These are phyloP conservation scores for Muscicapa adusta DNA, from an alignment of 2,113 vertebrate species.

Conservation along the genomic window DNA sequence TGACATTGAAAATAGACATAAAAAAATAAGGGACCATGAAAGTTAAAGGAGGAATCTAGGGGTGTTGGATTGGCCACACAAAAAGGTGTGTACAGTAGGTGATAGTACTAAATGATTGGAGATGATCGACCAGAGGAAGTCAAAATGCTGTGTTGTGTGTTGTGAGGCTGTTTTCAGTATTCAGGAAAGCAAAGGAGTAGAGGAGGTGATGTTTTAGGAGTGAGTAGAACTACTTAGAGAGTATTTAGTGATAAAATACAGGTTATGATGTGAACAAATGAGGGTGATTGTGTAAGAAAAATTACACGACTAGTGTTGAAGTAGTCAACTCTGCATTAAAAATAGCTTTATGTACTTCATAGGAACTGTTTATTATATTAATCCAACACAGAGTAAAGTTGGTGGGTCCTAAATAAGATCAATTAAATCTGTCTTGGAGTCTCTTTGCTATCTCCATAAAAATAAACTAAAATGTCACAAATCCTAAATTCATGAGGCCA, in stretches of 20 bases:
- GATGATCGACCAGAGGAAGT: neutral
- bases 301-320: neutral
- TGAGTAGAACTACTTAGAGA: neutral
- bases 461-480: neutral
- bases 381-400: neutral
- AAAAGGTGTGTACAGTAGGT: too few relatives aligned
- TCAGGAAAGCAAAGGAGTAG: neutral
- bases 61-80: neutral
- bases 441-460: neutral
- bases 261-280: neutral
- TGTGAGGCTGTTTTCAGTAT: neutral
- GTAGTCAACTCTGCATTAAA: neutral
- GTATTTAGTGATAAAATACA: neutral
- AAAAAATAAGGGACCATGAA: neutral
- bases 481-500: neutral
- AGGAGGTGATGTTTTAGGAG: neutral
- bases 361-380: neutral
- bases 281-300: neutral
- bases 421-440: neutral
- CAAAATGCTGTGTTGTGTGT: neutral
- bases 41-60: neutral
- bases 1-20: neutral
- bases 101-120: fast-evolving
- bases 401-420: neutral
- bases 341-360: neutral